Evolutionary conservation across 2,113 vertebrate species (phyloP).

Genomic region (Herpailurus yagouaroundi): DNA sequence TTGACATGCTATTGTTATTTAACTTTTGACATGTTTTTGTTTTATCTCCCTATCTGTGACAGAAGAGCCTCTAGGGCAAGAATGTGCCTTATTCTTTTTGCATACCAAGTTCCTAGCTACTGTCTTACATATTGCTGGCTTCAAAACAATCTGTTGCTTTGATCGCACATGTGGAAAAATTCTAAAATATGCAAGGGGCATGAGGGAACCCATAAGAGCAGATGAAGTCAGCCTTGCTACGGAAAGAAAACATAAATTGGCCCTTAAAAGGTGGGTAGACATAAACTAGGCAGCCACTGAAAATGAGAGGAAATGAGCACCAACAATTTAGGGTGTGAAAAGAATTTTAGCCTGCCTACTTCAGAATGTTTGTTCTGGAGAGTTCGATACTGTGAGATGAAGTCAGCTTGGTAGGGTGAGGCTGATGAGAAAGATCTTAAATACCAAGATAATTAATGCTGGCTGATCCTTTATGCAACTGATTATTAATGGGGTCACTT

Average conservation of each 20-base stretch:
- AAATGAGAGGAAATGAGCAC: not conserved
- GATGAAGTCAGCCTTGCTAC: not conserved
- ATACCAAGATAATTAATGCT: not conserved
- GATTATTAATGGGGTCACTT: not conserved
- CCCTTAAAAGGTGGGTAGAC: not conserved
- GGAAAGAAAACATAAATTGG: not conserved
- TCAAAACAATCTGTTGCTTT: conserved; percentile 24
- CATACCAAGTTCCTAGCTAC: not conserved
- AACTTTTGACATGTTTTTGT: not conserved
- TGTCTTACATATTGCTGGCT: not conserved
- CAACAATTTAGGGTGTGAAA: not conserved
- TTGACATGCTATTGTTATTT: not conserved
- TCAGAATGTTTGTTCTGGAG: not conserved
- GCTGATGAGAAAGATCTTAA: not conserved
- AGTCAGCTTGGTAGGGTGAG: not conserved
- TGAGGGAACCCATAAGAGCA: not conserved
- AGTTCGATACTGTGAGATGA: not conserved
- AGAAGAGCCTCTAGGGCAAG: not conserved
- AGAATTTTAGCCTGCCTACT: not conserved
- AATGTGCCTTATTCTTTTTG: not conserved
- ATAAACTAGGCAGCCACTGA: not conserved
- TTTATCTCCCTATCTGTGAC: not conserved
- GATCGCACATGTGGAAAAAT: not conserved
- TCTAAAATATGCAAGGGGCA: not conserved
- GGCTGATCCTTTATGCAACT: not conserved